Conservation (phyloP, 1,140 invertebrate genomes). For the Hycleus cichorii region DNA sequence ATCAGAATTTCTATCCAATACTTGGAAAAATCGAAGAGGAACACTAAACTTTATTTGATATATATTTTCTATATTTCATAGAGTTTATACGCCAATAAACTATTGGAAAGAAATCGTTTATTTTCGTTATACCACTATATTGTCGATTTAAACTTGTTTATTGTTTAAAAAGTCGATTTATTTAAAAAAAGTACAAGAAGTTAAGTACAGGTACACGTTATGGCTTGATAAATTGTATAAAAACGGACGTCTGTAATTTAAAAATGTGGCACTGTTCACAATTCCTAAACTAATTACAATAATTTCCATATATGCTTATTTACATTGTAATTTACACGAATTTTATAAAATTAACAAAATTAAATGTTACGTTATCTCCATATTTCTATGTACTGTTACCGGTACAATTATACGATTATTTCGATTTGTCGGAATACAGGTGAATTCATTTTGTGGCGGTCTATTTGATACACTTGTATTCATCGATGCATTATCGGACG, state of each 20-base stretch:
- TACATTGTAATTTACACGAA: not conserved
- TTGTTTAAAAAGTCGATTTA: not conserved
- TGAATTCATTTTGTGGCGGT: slow-evolving; percentile 31
- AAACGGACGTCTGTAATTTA: not conserved
- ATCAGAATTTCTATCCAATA: slow-evolving; percentile 11
- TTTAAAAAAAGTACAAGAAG: not conserved
- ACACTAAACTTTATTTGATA: slow-evolving; percentile 1
- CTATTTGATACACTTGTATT: slow-evolving; percentile 49
- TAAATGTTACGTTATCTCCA: slow-evolving; percentile 52
- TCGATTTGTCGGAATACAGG: slow-evolving; percentile 41
- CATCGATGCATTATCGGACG: slow-evolving; percentile 54
- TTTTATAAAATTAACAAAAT: not conserved
- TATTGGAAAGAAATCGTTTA: too few relatives aligned
- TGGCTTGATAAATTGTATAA: not conserved
- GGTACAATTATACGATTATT: slow-evolving; percentile 71
- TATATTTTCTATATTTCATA: too few relatives aligned
- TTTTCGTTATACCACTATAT: too few relatives aligned
- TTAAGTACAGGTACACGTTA: not conserved
- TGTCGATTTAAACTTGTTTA: too few relatives aligned
- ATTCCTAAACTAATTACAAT: not conserved
- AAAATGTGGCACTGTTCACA: not conserved
- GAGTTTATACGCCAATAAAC: too few relatives aligned
- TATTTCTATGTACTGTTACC: slow-evolving; percentile 79
- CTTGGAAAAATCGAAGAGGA: slow-evolving; percentile 20
- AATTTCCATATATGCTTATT: not conserved